Percentiles rank a stretch among this genome's conserved stretches.
Conservation (phyloP, 1,140 invertebrate species). For the Agrypnia vestita region DNA sequence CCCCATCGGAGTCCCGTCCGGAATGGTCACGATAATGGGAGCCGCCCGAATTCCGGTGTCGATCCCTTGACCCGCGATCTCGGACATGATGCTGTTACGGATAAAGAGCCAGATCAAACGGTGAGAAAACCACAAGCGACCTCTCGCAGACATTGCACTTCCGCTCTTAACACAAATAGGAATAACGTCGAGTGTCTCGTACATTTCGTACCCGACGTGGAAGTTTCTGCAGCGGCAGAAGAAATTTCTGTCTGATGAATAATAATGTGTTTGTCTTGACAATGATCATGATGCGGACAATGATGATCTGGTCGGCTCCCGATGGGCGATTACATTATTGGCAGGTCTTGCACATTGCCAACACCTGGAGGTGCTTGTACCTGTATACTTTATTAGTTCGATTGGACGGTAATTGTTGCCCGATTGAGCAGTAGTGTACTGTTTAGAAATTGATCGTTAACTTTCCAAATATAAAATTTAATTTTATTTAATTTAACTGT, state of each 20-base stretch:
- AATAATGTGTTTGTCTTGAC: slow-evolving; percentile 30
- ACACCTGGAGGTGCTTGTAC: slow-evolving; percentile 49
- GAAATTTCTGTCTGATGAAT: slow-evolving; percentile 21
- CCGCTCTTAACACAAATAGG: background rate
- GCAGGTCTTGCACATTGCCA: slow-evolving; percentile 47
- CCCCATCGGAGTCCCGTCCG: slow-evolving; percentile 27
- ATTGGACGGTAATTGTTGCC: too few species aligned
- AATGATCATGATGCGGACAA: slow-evolving; percentile 31
- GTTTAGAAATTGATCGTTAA: too few species aligned
- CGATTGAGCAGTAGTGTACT: too few species aligned
- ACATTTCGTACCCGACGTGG: too few species aligned
- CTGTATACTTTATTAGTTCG: too few species aligned
- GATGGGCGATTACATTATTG: slow-evolving; percentile 54
- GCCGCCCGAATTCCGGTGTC: slow-evolving; percentile 36
- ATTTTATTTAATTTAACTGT: too few species aligned
- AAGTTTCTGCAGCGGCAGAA: background rate
- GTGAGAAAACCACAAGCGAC: background rate
- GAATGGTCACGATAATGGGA: slow-evolving; percentile 34
- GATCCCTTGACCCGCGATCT: slow-evolving; percentile 35
- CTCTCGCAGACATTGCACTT: background rate
- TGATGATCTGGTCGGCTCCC: slow-evolving; percentile 49
- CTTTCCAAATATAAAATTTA: too few species aligned
- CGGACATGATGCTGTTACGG: slow-evolving; percentile 21
- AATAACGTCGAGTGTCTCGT: background rate
- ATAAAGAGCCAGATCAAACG: slow-evolving; percentile 10